phyloP scores from a whole-genome alignment of 2,888 invertebrate genomes.

The Eutolmus rufibarbis region DNA sequence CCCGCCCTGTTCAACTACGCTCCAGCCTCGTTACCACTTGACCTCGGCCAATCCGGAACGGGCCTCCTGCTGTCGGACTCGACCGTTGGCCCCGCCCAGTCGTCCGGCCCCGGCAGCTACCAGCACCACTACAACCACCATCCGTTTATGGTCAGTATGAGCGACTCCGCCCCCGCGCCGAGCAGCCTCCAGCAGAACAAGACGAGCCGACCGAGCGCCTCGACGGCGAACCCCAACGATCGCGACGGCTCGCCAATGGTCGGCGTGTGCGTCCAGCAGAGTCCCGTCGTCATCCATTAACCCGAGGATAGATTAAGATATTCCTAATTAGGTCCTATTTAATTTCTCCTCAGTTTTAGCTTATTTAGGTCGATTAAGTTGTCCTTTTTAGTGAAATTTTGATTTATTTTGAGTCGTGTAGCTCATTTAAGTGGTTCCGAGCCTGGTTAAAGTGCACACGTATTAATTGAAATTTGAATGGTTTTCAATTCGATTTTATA shows the following conservation, averaged over 20 bases:
- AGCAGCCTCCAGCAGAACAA: conserved; percentile 32
- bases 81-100: conserved; percentile 58
- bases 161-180: conserved; percentile 28
- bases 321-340: conserved; percentile 15
- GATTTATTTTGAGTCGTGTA: neutral
- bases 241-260: conserved; percentile 83
- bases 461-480: neutral
- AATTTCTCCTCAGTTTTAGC: neutral
- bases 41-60: conserved; percentile 58
- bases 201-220: conserved; percentile 40
- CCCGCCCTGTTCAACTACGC: conserved; percentile 56
- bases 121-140: conserved; percentile 48
- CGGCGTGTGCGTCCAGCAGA: conserved; percentile 89
- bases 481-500: conserved; percentile 9
- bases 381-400: conserved; percentile 9
- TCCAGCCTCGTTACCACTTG: conserved; percentile 60
- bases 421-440: conserved; percentile 5
- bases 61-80: conserved; percentile 61
- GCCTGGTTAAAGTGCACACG: conserved; percentile 27
- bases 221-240: conserved; percentile 59
- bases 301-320: neutral
- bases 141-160: conserved; percentile 44
- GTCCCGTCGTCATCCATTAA: conserved; percentile 88
- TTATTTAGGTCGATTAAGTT: neutral
- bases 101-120: conserved; percentile 49